Percentiles rank a stretch among this genome's conserved stretches.
These are phyloP conservation scores for Crotalus viridis DNA, from an alignment of 2,113 vertebrate species.

Conservation along the genomic window DNA sequence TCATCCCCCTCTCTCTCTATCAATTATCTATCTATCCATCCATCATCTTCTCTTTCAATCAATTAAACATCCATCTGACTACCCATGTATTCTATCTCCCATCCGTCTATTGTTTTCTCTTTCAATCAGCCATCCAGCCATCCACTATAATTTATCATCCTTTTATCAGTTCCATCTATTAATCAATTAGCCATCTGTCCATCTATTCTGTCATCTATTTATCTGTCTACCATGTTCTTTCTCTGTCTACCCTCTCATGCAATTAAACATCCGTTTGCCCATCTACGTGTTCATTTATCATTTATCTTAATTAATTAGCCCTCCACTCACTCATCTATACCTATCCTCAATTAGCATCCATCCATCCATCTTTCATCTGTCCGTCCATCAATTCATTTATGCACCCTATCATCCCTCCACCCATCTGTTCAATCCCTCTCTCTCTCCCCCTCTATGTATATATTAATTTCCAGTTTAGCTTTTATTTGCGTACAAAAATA, in stretches of 20 bases:
- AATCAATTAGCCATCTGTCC: background rate
- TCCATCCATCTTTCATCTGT: background rate
- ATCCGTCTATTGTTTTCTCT: background rate
- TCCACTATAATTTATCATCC: background rate
- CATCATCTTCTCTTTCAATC: background rate
- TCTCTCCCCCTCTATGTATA: background rate
- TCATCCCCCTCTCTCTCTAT: background rate
- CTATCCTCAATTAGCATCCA: background rate
- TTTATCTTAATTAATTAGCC: background rate
- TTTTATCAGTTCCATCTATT: background rate
- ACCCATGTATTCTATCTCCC: background rate
- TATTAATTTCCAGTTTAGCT: conserved; percentile 52
- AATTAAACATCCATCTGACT: background rate
- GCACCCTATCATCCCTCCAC: background rate
- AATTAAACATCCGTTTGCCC: background rate
- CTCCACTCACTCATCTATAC: background rate
- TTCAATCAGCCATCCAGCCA: background rate
- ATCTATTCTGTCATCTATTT: background rate
- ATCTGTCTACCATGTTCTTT: background rate
- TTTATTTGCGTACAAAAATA: conserved; percentile 96
- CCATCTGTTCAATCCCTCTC: background rate
- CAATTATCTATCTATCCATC: background rate
- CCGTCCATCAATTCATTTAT: background rate
- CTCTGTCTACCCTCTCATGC: background rate
- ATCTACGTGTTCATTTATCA: background rate